Conservation (phyloP, 1,140 invertebrate genomes). For the Plectrocnemia conspersa region DNA sequence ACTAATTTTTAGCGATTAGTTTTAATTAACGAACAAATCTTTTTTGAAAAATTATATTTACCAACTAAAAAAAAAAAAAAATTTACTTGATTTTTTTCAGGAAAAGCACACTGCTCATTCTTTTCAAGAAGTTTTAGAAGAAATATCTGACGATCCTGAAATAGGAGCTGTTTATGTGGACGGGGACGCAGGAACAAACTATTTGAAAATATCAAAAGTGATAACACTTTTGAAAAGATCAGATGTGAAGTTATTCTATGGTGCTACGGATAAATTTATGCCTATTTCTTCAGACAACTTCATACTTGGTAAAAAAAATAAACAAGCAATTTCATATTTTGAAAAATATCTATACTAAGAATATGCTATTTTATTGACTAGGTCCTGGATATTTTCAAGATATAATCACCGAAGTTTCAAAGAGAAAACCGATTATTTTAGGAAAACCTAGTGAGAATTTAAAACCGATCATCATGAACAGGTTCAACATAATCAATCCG, state of each 20-base stretch:
- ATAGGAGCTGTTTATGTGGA: constrained; percentile 42
- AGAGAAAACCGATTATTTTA: constrained; percentile 38
- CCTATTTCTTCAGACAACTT: constrained; percentile 35
- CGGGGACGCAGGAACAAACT: constrained; percentile 40
- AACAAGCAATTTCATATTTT: background rate
- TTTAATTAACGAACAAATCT: too few species aligned
- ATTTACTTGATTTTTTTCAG: too few species aligned
- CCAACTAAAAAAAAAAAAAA: too few species aligned
- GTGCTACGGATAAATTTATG: constrained; percentile 39
- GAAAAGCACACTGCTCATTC: too few species aligned
- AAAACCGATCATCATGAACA: constrained; percentile 26
- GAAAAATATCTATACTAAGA: too few species aligned
- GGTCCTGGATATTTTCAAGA: constrained; percentile 44
- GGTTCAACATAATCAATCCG: constrained; percentile 39
- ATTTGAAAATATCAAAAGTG: constrained; percentile 39
- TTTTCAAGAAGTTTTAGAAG: too few species aligned
- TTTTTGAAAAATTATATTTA: too few species aligned
- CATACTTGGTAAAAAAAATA: constrained; percentile 20
- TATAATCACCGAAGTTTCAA: constrained; percentile 41
- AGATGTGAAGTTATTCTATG: constrained; percentile 38
- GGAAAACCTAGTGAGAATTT: constrained; percentile 49
- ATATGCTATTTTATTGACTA: too few species aligned
- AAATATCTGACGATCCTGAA: constrained; percentile 35
- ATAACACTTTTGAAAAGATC: constrained; percentile 35
- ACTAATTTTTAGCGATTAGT: too few species aligned